These are phyloP conservation scores for Merodon equestris DNA, from an alignment of 2,888 invertebrate genomes.

Conservation along the genomic window DNA sequence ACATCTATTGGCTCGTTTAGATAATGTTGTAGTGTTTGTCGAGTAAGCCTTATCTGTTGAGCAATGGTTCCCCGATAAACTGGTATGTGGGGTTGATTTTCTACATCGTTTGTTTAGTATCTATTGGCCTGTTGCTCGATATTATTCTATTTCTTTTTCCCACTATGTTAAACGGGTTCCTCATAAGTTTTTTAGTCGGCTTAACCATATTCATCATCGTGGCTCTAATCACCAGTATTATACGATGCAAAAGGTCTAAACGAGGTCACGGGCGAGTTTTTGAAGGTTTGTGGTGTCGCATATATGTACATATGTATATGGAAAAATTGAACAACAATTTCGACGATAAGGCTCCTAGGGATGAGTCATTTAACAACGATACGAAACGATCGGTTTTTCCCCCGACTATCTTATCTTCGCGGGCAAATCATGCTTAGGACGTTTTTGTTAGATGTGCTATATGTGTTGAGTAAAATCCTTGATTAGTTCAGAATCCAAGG, in stretches of 20 bases:
- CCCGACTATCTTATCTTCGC: no score
- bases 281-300: constrained; percentile 33
- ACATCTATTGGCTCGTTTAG: constrained; percentile 2
- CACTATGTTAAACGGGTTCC: constrained; percentile 7
- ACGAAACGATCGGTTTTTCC: no score
- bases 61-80: not conserved
- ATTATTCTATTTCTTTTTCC: not conserved
- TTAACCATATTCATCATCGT: constrained; percentile 37
- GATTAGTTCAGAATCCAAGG: no score
- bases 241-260: constrained; percentile 2
- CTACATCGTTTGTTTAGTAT: not conserved
- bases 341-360: no score
- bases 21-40: not conserved
- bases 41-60: not conserved
- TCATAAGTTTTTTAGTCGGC: constrained; percentile 20
- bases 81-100: no score
- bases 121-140: not conserved
- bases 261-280: constrained; percentile 24
- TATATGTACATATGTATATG: no score
- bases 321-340: no score
- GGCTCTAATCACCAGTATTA: constrained; percentile 13
- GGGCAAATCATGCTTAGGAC: no score
- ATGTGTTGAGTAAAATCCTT: no score
- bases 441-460: no score
- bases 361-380: no score